These are phyloP conservation scores for Notospermus geniculatus DNA, from an alignment of 1,140 invertebrate species.

Conservation along the genomic window DNA sequence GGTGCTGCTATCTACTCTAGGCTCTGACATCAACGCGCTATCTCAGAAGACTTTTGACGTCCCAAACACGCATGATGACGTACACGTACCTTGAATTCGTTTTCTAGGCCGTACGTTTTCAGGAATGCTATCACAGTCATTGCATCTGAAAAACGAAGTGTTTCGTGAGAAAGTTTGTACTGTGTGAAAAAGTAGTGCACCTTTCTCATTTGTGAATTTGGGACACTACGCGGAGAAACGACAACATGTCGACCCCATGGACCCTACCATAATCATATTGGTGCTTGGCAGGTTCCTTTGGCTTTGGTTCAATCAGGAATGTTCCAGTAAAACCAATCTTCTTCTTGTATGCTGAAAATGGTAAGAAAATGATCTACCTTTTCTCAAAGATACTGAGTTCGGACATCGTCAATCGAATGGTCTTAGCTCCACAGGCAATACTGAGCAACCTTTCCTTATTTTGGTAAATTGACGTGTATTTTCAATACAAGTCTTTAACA, in stretches of 20 bases:
- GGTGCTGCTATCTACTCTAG: too few relatives aligned
- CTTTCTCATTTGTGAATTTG: not conserved
- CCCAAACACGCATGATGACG: too few relatives aligned
- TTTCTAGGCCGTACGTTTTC: conserved; percentile 64
- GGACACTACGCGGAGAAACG: not conserved
- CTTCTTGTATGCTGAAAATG: conserved; percentile 62
- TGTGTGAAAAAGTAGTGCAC: not conserved
- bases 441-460: too few relatives aligned
- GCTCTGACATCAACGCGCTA: too few relatives aligned
- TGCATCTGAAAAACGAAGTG: conserved; percentile 58
- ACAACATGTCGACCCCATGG: not conserved
- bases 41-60: too few relatives aligned
- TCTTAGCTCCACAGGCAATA: not conserved
- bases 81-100: conserved; percentile 62
- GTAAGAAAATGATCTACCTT: not conserved
- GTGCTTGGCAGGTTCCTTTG: conserved; percentile 58
- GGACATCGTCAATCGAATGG: not conserved
- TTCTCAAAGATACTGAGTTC: not conserved
- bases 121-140: conserved; percentile 66
- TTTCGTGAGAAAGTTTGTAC: not conserved
- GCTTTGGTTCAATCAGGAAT: conserved; percentile 62
- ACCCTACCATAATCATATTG: conserved; percentile 62
- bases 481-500: too few relatives aligned
- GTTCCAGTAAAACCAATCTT: conserved; percentile 66
- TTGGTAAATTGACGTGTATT: too few relatives aligned